A percentile compares a stretch with the other conserved stretches of the same genome.
Conservation (phyloP, 2,113 vertebrate genomes). For the Rhinolophus ferrumequinum region DNA sequence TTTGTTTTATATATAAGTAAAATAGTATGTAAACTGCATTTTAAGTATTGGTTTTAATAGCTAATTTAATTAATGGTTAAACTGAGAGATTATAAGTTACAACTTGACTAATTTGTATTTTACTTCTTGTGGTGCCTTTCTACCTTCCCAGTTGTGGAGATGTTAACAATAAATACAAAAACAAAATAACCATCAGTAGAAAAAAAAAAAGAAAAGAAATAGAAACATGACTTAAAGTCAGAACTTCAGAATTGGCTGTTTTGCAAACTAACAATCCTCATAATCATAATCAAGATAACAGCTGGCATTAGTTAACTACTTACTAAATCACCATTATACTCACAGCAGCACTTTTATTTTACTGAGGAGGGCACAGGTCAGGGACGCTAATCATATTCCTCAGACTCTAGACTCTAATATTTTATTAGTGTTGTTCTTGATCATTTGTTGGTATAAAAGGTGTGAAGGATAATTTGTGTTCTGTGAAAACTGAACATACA, state of each 20-base stretch:
- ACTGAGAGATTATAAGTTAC: background rate
- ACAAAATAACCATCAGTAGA: background rate
- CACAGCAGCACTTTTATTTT: background rate
- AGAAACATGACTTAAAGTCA: background rate
- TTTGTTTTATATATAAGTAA: background rate
- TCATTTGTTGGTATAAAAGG: slow-evolving; percentile 59
- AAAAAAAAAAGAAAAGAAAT: background rate
- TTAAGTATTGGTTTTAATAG: background rate
- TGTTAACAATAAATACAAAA: background rate
- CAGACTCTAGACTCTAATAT: slow-evolving; percentile 3
- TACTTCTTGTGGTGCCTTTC: background rate
- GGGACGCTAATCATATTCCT: slow-evolving; percentile 46
- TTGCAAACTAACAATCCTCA: background rate
- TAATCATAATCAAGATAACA: background rate
- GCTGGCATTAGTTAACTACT: slow-evolving; percentile 44
- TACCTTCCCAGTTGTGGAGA: background rate
- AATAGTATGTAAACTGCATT: background rate
- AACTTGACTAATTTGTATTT: background rate
- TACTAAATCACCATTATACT: slow-evolving; percentile 45
- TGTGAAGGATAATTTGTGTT: slow-evolving; percentile 49
- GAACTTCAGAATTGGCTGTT: background rate
- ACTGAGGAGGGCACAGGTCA: slow-evolving; percentile 47
- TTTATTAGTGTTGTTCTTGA: slow-evolving; percentile 52
- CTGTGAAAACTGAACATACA: slow-evolving; percentile 8
- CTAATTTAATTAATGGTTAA: background rate